Base-by-base conservation (phyloP, 2,113 vertebrate species). In the Corynorhinus townsendii region DNA sequence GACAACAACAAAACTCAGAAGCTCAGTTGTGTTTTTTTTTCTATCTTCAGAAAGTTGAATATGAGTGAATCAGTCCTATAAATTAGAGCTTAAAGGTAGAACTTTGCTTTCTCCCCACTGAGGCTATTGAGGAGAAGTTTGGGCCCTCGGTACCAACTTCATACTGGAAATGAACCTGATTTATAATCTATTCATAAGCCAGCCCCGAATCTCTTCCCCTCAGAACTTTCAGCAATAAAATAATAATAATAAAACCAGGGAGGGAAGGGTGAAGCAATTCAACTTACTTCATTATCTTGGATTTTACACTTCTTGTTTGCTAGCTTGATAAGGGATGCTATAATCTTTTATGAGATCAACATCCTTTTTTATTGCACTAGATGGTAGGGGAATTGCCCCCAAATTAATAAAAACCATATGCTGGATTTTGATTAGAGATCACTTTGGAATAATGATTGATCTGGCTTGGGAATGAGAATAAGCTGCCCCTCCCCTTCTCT, bases 351-450 rank as follows among this genome's bases (percentile, higher is more conserved):
- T 59, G 64, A 66, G 91, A 89, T 89, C 94, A 96, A 45, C 96
- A 93, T 87, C 90, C 56, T 91, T 95, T 95, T 97, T 95, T 96
- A 97, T 97, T 96, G 69, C 91, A 72, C 54, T 89, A 85, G 66
- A 56, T 86, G 86, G 72, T 96, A 96, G 72, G 94, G 93, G 95
- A 97, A 97, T 96, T 97, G 84, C 81, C 93, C 92, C 95, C 43
- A 96, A 95, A 97, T 97, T 97, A 97, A 97, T 97, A 96, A 97
- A 94, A 96, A 96, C 94, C 96, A 95, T 97, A 97, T 95, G 95
- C 84, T 95, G 72, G 75, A 72, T 97, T 97, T 96, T 97, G 92
- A 97, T 97, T 97, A 96, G 94, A 84, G 89, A 94, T 96, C 95
- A 94, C 86, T 95, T 94, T 94, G 91, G 96, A 97, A 93, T 95